Evolutionary conservation across 1,140 invertebrate species (phyloP).

Genomic region (Papilio glaucus): DNA sequence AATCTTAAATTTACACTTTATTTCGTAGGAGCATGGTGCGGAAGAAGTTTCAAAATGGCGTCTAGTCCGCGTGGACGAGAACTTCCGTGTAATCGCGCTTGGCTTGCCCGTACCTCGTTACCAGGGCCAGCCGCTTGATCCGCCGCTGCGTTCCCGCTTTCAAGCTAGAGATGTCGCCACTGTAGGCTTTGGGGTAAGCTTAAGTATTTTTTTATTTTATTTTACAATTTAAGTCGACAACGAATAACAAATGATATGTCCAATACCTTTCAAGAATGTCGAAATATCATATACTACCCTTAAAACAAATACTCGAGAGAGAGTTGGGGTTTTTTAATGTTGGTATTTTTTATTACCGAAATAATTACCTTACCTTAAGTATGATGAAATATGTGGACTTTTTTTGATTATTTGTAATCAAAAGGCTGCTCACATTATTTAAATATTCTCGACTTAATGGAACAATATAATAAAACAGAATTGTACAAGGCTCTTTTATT

Average conservation of each 20-base stretch:
- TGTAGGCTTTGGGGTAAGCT: constrained; percentile 85
- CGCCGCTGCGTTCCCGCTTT: constrained; percentile 96
- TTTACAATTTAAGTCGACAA: neutral
- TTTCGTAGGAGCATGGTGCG: constrained; percentile 87
- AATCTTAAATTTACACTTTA: constrained; percentile 28
- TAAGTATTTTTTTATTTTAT: constrained; percentile 23
- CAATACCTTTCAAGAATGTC: neutral
- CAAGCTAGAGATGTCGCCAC: constrained; percentile 93
- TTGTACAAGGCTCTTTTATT: too few species aligned
- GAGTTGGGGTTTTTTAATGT: too few species aligned
- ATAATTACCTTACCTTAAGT: too few species aligned
- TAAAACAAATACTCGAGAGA: too few species aligned
- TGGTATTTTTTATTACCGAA: too few species aligned
- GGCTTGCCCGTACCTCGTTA: constrained; percentile 95
- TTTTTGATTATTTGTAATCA: too few species aligned
- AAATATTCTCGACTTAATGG: too few species aligned
- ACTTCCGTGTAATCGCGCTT: constrained; percentile 96
- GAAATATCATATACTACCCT: too few species aligned
- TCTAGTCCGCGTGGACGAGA: constrained; percentile 93
- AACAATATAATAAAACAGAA: too few species aligned
- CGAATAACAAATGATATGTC: neutral
- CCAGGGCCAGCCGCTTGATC: constrained; percentile 96
- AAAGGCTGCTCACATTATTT: too few species aligned
- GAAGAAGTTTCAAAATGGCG: constrained; percentile 94
- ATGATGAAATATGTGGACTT: too few species aligned